Conservation (phyloP, 1,140 invertebrate species). For the Neodiprion pinetum region DNA sequence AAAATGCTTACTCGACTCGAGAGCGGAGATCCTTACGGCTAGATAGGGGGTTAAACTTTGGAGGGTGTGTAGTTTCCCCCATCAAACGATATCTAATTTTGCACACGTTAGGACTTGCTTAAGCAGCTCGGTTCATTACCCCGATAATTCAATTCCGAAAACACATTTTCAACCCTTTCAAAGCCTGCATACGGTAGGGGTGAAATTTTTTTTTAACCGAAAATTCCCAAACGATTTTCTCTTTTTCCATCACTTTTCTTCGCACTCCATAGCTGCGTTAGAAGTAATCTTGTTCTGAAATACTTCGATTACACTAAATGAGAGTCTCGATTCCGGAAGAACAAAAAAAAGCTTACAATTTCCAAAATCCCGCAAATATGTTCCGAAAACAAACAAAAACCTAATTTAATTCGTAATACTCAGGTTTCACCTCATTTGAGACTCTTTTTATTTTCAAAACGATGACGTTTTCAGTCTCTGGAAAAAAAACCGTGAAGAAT, state of each 20-base stretch:
- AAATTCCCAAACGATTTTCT: too few relatives aligned
- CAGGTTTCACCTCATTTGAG: not conserved
- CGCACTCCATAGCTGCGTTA: not conserved
- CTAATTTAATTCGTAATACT: too few relatives aligned
- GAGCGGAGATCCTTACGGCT: not conserved
- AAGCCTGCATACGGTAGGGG: conserved; percentile 24
- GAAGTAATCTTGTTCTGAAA: not conserved
- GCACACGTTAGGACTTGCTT: conserved; percentile 42
- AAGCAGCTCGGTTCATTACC: conserved; percentile 46
- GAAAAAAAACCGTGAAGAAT: not conserved
- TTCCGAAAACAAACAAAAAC: not conserved
- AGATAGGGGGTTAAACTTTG: not conserved
- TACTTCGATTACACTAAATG: too few relatives aligned
- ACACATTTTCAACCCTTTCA: conserved; percentile 26
- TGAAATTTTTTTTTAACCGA: not conserved
- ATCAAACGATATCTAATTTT: conserved; percentile 2
- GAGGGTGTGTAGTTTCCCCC: not conserved
- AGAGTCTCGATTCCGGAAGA: too few relatives aligned
- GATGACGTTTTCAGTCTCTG: not conserved
- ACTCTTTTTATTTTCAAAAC: not conserved
- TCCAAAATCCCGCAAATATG: not conserved
- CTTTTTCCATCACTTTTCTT: not conserved
- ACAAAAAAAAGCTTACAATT: not conserved
- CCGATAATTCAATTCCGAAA: not conserved
- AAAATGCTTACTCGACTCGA: too few relatives aligned